A percentile compares a stretch with the other conserved stretches of the same genome.
Evolutionary conservation across 2,113 vertebrate genomes (phyloP).

Genomic region (pig (Sus scrofa)): DNA sequence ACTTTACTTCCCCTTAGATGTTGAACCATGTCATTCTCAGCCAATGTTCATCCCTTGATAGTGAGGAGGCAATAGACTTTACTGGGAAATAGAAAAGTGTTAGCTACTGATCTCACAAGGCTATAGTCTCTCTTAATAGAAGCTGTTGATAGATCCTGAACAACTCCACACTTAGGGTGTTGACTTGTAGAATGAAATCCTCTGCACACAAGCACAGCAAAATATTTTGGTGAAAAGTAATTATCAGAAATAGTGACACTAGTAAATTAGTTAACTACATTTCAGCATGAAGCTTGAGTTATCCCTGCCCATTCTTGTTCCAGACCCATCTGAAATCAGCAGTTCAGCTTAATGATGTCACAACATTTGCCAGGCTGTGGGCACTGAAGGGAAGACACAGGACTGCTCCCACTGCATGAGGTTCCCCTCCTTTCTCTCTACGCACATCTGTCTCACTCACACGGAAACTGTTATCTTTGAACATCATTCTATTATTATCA

Average conservation of each 20-base stretch:
- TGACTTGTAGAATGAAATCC: conserved; percentile 91
- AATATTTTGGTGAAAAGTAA: conserved; percentile 95
- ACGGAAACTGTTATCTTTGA: conserved; percentile 88
- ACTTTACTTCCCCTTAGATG: conserved; percentile 85
- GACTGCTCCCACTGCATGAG: conserved; percentile 85
- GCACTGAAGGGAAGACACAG: conserved; percentile 88
- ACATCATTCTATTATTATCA: conserved; percentile 88
- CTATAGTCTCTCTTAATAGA: conserved; percentile 90
- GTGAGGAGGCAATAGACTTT: conserved; percentile 86
- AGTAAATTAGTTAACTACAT: conserved; percentile 89
- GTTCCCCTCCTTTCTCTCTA: conserved; percentile 85
- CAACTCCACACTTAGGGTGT: conserved; percentile 89
- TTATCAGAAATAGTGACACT: conserved; percentile 91
- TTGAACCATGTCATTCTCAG: conserved; percentile 86
- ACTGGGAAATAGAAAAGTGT: conserved; percentile 89
- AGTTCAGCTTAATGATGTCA: conserved; percentile 91
- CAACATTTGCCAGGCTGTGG: conserved; percentile 90
- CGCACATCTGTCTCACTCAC: conserved; percentile 89
- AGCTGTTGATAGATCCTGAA: conserved; percentile 90
- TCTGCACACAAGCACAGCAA: conserved; percentile 91
- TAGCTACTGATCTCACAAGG: conserved; percentile 88
- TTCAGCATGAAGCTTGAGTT: conserved; percentile 89
- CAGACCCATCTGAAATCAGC: conserved; percentile 89
- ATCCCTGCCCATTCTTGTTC: conserved; percentile 89
- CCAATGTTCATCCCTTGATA: conserved; percentile 84